These are phyloP conservation scores for Saturnia japonica DNA, from an alignment of 2,888 invertebrate species.

Conservation along the genomic window DNA sequence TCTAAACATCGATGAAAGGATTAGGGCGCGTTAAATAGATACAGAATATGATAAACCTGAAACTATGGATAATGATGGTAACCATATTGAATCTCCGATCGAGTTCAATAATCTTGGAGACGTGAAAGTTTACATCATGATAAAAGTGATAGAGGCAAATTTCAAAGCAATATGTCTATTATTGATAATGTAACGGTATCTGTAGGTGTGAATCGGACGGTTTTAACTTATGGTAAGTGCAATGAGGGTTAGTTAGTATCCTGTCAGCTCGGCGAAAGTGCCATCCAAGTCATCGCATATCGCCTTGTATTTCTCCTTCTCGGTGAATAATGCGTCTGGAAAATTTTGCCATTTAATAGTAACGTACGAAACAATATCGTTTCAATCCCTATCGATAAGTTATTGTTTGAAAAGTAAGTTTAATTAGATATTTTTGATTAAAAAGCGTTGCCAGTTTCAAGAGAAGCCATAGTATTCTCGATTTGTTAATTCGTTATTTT, in stretches of 20 bases:
- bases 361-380: conserved; percentile 39
- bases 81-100: conserved; percentile 14
- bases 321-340: conserved; percentile 92
- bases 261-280: conserved; percentile 98
- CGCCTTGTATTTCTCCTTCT: conserved; percentile 97
- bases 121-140: conserved; percentile 2
- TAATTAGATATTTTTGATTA: conserved; percentile 51
- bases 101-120: conserved; percentile 13
- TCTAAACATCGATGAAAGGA: conserved; percentile 46
- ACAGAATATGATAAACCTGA: conserved; percentile 14
- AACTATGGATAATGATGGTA: conserved; percentile 10
- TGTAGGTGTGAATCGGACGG: conserved; percentile 53
- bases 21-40: conserved; percentile 53
- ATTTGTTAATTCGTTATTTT: conserved; percentile 48
- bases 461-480: conserved; percentile 63
- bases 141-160: neutral
- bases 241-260: conserved; percentile 88
- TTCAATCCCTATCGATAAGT: conserved; percentile 1
- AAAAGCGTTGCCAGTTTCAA: conserved; percentile 45
- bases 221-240: conserved; percentile 66
- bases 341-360: conserved; percentile 73
- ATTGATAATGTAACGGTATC: conserved; percentile 50
- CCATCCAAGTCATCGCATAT: conserved; percentile 98
- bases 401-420: conserved; percentile 25
- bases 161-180: conserved; percentile 19